These are phyloP conservation scores for Antechinus stuartii DNA, from an alignment of 2,113 vertebrate species.

Conservation along the genomic window DNA sequence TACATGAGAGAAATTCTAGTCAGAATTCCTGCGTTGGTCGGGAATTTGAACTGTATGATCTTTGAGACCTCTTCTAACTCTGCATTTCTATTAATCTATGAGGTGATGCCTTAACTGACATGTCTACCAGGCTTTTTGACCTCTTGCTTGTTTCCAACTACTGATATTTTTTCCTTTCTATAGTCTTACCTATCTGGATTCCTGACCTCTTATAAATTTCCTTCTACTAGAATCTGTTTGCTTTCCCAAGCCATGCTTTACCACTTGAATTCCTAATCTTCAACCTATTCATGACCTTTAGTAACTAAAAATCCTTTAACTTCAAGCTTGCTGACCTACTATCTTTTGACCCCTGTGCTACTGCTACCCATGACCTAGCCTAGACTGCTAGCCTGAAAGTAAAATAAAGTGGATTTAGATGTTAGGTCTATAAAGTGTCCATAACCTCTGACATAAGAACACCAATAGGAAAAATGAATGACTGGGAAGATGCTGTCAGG, in stretches of 20 bases:
- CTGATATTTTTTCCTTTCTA: background rate
- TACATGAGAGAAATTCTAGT: background rate
- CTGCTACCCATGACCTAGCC: background rate
- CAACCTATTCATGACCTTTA: background rate
- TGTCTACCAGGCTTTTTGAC: background rate
- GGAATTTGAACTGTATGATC: background rate
- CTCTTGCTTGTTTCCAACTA: background rate
- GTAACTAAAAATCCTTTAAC: background rate
- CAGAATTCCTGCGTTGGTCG: background rate
- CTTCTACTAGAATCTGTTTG: background rate
- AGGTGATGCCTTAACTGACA: background rate
- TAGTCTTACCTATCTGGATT: background rate
- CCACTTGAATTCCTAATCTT: background rate
- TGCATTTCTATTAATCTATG: background rate
- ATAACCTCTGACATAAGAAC: background rate
- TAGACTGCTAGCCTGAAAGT: background rate
- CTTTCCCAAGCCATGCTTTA: background rate
- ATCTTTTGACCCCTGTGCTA: background rate
- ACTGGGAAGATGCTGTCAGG: background rate
- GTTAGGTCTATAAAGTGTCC: background rate
- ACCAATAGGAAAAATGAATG: background rate
- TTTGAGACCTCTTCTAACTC: background rate
- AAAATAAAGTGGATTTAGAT: background rate
- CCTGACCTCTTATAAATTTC: conserved; percentile 1
- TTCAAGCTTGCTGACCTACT: background rate